Conservation (phyloP, 2,888 invertebrate species). For the Phyllotreta striolata region DNA sequence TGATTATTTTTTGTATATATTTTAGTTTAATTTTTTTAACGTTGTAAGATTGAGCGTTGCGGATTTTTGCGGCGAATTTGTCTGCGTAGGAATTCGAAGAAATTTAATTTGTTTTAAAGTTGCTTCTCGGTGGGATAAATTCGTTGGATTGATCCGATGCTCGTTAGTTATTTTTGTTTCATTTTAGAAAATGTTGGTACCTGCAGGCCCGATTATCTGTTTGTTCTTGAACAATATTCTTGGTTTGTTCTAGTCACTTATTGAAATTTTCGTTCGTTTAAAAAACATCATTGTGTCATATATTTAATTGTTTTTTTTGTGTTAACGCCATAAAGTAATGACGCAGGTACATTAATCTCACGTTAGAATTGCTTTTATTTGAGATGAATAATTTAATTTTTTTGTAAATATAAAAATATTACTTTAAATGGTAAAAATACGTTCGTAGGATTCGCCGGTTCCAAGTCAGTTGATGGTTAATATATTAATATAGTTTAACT, state of each 20-base stretch:
- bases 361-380: neutral
- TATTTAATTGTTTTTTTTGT: constrained; percentile 2
- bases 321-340: neutral
- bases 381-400: neutral
- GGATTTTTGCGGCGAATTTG: neutral
- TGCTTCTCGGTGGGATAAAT: too few species aligned
- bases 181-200: constrained; percentile 9
- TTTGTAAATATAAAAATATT: constrained; percentile 11
- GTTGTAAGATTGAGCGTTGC: neutral
- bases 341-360: constrained; percentile 16
- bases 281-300: constrained; percentile 7
- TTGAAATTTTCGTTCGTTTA: constrained; percentile 5
- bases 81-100: neutral
- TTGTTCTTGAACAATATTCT: neutral
- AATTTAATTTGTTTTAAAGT: too few species aligned
- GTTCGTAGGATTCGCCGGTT: neutral
- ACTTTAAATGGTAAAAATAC: constrained; percentile 2
- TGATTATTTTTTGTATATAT: constrained; percentile 8
- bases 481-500: neutral
- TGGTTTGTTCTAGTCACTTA: constrained; percentile 9
- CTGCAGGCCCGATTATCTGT: neutral
- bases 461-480: constrained; percentile 2
- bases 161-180: neutral
- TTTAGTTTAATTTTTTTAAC: constrained; percentile 1
- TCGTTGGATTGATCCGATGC: too few species aligned